A percentile compares a stretch with the other conserved stretches of the same genome.
Evolutionary conservation across 2,797 vertebrate genomes (phyloP).

Genomic region (Pseudochaenichthys georgianus): DNA sequence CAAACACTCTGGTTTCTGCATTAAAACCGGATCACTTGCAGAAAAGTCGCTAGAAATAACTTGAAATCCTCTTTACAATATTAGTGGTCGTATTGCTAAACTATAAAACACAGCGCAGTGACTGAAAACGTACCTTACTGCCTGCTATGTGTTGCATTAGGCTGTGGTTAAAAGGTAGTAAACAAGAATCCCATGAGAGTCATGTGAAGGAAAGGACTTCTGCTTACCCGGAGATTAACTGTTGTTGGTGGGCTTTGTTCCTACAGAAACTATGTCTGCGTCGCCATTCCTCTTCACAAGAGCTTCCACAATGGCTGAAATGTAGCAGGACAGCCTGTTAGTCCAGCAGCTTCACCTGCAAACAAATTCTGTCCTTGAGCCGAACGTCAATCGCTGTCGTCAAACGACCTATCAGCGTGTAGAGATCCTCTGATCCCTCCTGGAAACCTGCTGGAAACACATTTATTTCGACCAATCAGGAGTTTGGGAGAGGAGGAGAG

Average conservation of each 20-base stretch:
- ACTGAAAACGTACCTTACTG: neutral
- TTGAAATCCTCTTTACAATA: neutral
- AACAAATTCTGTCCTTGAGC: conserved; percentile 34
- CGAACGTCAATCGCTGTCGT: conserved; percentile 11
- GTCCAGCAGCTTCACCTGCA: conserved; percentile 17
- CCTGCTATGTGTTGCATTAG: neutral
- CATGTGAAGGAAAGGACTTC: conserved; percentile 12
- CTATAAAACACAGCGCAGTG: neutral
- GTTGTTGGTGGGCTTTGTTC: neutral
- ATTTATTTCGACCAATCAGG: conserved; percentile 41
- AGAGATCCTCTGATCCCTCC: neutral
- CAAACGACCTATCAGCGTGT: conserved; percentile 18
- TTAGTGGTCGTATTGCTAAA: no score
- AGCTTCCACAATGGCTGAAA: no score
- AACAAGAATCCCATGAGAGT: conserved; percentile 39
- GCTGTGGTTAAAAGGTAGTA: neutral
- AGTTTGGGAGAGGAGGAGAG: fast-evolving
- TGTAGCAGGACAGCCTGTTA: neutral
- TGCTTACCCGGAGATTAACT: conserved; percentile 53
- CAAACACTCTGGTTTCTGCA: conserved; percentile 8
- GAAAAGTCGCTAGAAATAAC: neutral
- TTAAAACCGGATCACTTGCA: neutral
- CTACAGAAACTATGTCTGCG: conserved; percentile 7
- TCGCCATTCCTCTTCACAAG: neutral
- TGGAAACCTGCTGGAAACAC: neutral